These are phyloP conservation scores for Plagodis pulveraria DNA, from an alignment of 2,888 invertebrate species.

Conservation along the genomic window DNA sequence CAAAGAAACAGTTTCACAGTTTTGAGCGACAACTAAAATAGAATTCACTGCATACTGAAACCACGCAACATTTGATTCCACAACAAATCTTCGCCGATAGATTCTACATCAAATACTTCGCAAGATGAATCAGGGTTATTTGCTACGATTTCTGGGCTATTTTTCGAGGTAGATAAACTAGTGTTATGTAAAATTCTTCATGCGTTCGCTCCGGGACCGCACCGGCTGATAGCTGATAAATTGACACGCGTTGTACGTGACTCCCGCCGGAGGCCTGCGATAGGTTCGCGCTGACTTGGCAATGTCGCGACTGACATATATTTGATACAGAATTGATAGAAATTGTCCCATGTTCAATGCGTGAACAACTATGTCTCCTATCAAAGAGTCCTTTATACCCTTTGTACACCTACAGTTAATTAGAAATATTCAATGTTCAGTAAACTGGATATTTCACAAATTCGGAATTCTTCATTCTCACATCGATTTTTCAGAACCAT, in stretches of 20 bases:
- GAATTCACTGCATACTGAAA: not conserved
- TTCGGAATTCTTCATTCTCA: no score
- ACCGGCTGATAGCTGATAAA: constrained; percentile 63
- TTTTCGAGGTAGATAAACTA: constrained; percentile 26
- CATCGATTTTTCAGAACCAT: no score
- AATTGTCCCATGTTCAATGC: no score
- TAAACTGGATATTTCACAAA: no score
- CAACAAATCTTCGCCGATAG: not conserved
- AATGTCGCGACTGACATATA: constrained; percentile 48
- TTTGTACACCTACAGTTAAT: no score
- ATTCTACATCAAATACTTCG: constrained; percentile 4
- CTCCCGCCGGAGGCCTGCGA: constrained; percentile 40
- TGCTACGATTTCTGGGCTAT: constrained; percentile 9
- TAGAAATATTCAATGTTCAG: no score
- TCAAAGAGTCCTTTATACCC: no score
- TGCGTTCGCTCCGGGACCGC: constrained; percentile 48
- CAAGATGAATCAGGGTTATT: constrained; percentile 12
- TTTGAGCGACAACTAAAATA: not conserved
- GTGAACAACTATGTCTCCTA: no score
- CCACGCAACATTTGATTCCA: no score
- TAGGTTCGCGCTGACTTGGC: constrained; percentile 54
- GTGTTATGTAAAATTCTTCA: constrained; percentile 41
- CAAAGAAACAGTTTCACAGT: no score
- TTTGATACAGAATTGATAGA: constrained; percentile 41
- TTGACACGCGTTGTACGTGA: constrained; percentile 67